These are phyloP conservation scores for Nothobranchius furzeri DNA, from an alignment of 2,113 vertebrate genomes.

Conservation along the genomic window DNA sequence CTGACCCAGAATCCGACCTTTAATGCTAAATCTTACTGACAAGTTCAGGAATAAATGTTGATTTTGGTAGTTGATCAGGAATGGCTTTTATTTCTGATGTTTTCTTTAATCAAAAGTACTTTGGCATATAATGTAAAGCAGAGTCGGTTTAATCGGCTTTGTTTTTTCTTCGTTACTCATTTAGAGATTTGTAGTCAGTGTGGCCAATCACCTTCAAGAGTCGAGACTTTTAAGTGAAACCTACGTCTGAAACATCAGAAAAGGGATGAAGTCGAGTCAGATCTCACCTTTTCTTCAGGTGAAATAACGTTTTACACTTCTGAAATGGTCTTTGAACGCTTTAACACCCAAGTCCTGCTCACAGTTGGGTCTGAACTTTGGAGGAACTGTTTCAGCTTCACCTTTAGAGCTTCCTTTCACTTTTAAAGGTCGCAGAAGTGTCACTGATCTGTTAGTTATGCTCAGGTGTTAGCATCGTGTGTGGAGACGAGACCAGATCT, in stretches of 20 bases:
- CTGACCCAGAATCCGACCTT: too few relatives aligned
- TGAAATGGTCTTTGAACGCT: background rate
- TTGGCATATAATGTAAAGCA: background rate
- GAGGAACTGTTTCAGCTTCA: constrained; percentile 6
- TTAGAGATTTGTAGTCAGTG: background rate
- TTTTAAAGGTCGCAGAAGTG: constrained; percentile 21
- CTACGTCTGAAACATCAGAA: too few relatives aligned
- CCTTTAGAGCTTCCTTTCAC: background rate
- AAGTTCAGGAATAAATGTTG: too few relatives aligned
- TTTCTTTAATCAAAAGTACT: too few relatives aligned
- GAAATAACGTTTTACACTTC: background rate
- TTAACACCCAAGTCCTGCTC: constrained; percentile 3
- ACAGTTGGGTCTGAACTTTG: constrained; percentile 6
- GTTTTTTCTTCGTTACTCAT: constrained; percentile 1
- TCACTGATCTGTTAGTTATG: background rate
- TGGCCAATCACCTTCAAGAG: background rate
- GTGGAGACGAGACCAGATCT: background rate
- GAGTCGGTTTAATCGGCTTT: background rate
- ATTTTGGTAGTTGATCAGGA: too few relatives aligned
- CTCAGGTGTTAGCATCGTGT: too few relatives aligned
- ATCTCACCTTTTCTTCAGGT: too few relatives aligned
- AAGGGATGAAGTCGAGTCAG: too few relatives aligned
- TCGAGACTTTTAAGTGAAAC: background rate
- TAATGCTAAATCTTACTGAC: too few relatives aligned
- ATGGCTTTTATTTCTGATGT: too few relatives aligned